A percentile compares a stretch with the other conserved stretches of the same genome.
Evolutionary conservation across 2,113 vertebrate genomes (phyloP).

Genomic region (Thamnophis sirtalis): DNA sequence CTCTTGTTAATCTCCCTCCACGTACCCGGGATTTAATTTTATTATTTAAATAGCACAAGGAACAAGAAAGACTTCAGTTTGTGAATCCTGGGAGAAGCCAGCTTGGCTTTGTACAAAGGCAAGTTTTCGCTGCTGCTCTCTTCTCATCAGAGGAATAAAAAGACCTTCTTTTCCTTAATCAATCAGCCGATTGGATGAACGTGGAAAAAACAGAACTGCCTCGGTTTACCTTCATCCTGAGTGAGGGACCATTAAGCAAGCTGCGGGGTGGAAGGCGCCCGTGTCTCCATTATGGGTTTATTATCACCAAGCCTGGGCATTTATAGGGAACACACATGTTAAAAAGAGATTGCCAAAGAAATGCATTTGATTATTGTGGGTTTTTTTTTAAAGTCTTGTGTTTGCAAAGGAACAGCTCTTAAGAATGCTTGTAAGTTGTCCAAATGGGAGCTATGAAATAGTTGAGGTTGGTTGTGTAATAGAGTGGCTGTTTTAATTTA

Average conservation of each 20-base stretch:
- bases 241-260: conserved; percentile 45
- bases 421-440: conserved; percentile 81
- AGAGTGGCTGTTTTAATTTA: conserved; percentile 79
- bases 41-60: not conserved
- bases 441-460: conserved; percentile 86
- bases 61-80: conserved; percentile 43
- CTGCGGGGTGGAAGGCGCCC: conserved; percentile 18
- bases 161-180: conserved; percentile 18
- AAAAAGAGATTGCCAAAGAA: conserved; percentile 73
- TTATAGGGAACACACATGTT: conserved; percentile 52
- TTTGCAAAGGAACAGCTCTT: conserved; percentile 81
- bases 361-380: conserved; percentile 68
- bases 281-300: not conserved
- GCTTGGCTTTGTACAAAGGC: conserved; percentile 55
- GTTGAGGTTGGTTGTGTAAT: conserved; percentile 88
- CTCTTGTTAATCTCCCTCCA: not conserved
- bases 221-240: conserved; percentile 34
- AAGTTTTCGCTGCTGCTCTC: conserved; percentile 27
- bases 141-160: conserved; percentile 62
- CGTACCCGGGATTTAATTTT: fast-evolving
- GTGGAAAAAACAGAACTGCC: conserved; percentile 43
- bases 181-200: not conserved
- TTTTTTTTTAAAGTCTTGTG: conserved; percentile 53
- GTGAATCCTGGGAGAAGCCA: conserved; percentile 66
- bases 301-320: conserved; percentile 22